Evolutionary conservation across 1,140 invertebrate genomes (phyloP).

Genomic region (Idris sp.): DNA sequence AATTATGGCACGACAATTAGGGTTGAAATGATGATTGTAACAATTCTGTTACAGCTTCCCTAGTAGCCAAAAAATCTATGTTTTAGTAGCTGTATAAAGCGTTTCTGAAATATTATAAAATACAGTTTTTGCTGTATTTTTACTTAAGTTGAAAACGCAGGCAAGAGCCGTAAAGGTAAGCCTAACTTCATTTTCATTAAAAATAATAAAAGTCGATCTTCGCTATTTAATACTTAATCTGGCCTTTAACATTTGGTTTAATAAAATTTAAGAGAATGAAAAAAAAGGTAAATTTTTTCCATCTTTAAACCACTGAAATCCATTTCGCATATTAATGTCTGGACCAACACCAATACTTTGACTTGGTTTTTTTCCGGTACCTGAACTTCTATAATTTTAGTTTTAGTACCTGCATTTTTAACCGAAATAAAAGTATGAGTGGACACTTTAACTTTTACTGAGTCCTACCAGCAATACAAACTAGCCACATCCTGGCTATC

Average conservation of each 20-base stretch:
- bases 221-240: constrained; percentile 2
- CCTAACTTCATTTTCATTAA: constrained; percentile 20
- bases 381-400: constrained; percentile 6
- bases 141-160: constrained; percentile 5
- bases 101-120: constrained; percentile 25
- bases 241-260: constrained; percentile 7
- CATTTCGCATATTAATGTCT: constrained; percentile 9
- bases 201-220: constrained; percentile 6
- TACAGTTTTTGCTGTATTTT: constrained; percentile 8
- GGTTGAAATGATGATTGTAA: neutral
- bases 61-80: constrained; percentile 8
- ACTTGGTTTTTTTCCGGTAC: constrained; percentile 6
- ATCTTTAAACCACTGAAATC: constrained; percentile 24
- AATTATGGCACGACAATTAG: constrained; percentile 5
- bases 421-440: constrained; percentile 16
- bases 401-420: constrained; percentile 5
- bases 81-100: constrained; percentile 28
- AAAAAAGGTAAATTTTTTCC: constrained; percentile 14
- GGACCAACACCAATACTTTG: constrained; percentile 12
- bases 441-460: constrained; percentile 6
- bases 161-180: constrained; percentile 3
- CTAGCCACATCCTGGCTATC: neutral
- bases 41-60: neutral
- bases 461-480: constrained; percentile 29
- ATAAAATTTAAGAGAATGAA: constrained; percentile 8